Conservation (phyloP, 2,888 invertebrate genomes). For the Cataglyphis albicans region DNA sequence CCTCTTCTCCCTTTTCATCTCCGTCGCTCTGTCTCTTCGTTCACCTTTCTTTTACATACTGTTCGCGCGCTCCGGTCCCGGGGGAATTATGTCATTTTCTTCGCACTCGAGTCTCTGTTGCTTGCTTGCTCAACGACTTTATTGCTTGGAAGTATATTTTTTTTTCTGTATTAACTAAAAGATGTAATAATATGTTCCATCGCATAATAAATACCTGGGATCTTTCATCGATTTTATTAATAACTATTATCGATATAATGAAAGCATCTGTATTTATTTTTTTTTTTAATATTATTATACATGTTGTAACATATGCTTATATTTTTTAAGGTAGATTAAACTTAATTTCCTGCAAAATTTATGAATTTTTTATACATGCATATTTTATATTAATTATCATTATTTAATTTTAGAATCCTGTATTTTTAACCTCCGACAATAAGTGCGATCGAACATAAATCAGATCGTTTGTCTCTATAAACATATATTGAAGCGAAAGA, state of each 20-base stretch:
- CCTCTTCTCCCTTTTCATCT: neutral
- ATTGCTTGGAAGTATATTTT: neutral
- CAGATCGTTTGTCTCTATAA: neutral
- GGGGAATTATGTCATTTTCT: slow-evolving; percentile 35
- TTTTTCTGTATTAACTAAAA: neutral
- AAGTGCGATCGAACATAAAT: slow-evolving; percentile 22
- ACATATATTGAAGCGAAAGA: slow-evolving; percentile 16
- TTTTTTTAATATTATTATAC: neutral
- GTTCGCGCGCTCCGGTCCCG: slow-evolving; percentile 28
- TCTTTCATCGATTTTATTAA: neutral
- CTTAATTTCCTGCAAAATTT: neutral
- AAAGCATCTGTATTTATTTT: neutral
- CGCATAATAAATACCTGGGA: neutral
- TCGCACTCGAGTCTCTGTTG: neutral
- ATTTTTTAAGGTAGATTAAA: neutral
- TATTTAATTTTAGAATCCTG: neutral
- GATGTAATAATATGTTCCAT: neutral
- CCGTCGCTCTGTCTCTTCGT: neutral
- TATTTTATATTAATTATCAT: neutral
- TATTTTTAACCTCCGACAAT: neutral
- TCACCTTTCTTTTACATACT: slow-evolving; percentile 22
- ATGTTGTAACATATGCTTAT: neutral
- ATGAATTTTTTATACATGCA: neutral
- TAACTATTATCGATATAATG: neutral
- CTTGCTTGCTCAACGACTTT: slow-evolving; percentile 15